Conservation (phyloP, 2,888 invertebrate species). For the Philereme transversata region DNA sequence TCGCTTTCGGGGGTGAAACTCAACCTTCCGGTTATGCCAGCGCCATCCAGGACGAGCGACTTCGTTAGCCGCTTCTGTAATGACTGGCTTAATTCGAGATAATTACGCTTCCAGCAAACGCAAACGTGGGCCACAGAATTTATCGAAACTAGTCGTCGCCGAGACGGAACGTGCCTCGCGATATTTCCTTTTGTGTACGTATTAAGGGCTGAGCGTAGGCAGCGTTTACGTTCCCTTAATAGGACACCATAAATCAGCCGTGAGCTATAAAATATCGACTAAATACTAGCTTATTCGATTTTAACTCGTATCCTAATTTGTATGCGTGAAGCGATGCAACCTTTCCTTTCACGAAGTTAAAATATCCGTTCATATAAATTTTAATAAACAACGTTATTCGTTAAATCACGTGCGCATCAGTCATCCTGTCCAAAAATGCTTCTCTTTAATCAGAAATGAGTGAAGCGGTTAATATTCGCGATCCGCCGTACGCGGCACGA, state of each 20-base stretch:
- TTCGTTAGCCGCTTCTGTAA: slow-evolving; percentile 74
- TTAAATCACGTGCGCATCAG: slow-evolving; percentile 71
- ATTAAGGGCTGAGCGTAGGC: slow-evolving; percentile 55
- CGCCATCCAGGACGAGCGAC: slow-evolving; percentile 55
- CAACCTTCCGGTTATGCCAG: slow-evolving; percentile 72
- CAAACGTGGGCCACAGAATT: slow-evolving; percentile 67
- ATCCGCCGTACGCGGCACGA: slow-evolving; percentile 60
- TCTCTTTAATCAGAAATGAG: slow-evolving; percentile 74
- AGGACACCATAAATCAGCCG: slow-evolving; percentile 62
- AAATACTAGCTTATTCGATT: slow-evolving; percentile 67
- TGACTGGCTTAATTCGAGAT: slow-evolving; percentile 78
- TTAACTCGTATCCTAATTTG: slow-evolving; percentile 66
- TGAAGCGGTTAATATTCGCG: slow-evolving; percentile 69
- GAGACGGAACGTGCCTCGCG: slow-evolving; percentile 47
- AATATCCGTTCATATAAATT: slow-evolving; percentile 71
- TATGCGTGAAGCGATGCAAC: slow-evolving; percentile 64
- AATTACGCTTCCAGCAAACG: slow-evolving; percentile 70
- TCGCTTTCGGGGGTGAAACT: slow-evolving; percentile 67
- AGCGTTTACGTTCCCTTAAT: slow-evolving; percentile 58
- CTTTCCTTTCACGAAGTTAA: slow-evolving; percentile 78
- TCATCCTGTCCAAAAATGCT: slow-evolving; percentile 76
- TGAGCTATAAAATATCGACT: slow-evolving; percentile 57
- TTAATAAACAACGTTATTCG: slow-evolving; percentile 71
- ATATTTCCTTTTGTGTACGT: slow-evolving; percentile 50
- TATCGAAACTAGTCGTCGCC: slow-evolving; percentile 57